These are phyloP conservation scores for Vespertilio murinus DNA, from an alignment of 2,797 vertebrate genomes.

Conservation along the genomic window DNA sequence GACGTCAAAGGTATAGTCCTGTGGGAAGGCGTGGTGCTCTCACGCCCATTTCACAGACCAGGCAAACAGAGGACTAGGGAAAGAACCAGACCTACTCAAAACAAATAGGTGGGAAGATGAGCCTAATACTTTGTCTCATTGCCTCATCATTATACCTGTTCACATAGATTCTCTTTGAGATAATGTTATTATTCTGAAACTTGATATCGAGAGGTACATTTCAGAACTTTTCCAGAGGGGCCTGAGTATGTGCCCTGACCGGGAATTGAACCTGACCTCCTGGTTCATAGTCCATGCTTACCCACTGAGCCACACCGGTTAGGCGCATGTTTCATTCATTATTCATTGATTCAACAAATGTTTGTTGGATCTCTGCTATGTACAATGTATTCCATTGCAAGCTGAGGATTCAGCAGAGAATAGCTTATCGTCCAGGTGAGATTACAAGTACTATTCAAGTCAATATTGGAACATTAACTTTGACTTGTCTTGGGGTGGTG, in stretches of 20 bases:
- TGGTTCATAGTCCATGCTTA: too few species aligned
- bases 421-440: neutral
- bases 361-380: neutral
- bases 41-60: conserved; percentile 60
- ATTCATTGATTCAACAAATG: neutral
- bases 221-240: neutral
- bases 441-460: neutral
- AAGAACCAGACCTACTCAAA: conserved; percentile 30
- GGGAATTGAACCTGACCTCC: too few species aligned
- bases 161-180: neutral
- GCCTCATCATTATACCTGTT: neutral
- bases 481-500: neutral
- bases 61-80: conserved; percentile 26
- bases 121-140: neutral
- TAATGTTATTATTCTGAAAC: neutral
- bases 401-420: neutral
- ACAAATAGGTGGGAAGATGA: conserved; percentile 46
- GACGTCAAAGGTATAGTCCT: conserved; percentile 33
- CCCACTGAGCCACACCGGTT: too few species aligned
- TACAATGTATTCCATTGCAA: neutral
- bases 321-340: neutral
- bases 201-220: neutral
- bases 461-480: neutral
- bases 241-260: too few species aligned
- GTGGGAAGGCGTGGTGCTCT: conserved; percentile 25